Evolutionary conservation across 2,888 invertebrate species (phyloP), one percentile per base, ranked within the genome.

Genomic region (Rhodophaea formosa): DNA sequence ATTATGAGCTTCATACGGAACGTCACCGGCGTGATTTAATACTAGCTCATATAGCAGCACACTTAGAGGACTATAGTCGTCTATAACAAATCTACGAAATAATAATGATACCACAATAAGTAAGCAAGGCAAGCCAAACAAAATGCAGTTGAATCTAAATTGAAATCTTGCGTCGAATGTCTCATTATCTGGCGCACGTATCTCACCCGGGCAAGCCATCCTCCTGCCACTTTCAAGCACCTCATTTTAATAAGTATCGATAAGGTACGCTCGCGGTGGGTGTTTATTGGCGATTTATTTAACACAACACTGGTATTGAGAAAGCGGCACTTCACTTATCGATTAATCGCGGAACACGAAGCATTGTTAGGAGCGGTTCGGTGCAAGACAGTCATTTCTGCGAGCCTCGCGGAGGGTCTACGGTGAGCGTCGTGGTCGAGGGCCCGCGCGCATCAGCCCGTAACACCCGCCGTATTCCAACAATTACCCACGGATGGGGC

Each of bases 121-220:
- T 68, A 83, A 86, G 79, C 82, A 65, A 81, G 73, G 69, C 76
- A 83, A 86, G 80, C 82, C 75, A 85, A 82, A 83, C 73, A 81
- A 80, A 83, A 81, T 77, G 73, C 80, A 82, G 70, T 62, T 68
- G 73, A 77, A 88, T 88, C 85, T 88, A 83, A 88, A 87, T 88
- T 84, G 82, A 86, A 87, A 88, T 89, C 87, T 86, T 73, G 74
- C 69, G 73, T 72, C 72, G 82, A 80, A 79, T 82, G 82, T 82
- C 74, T 71, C 67, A 74, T 74, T 84, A 87, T 88, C 86, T 77
- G 69, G 75, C 72, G 74, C 71, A 80, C 73, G 75, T 70, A 85
- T 88, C 90, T 88, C 84, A 91, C 91, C 89, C 91, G 88, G 70
- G 90, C 84, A 68, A 90, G 82, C 91, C 90, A 91, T 85, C 88